phyloP scores from a whole-genome alignment of 2,888 invertebrate genomes.

The Agonopterix arenella region DNA sequence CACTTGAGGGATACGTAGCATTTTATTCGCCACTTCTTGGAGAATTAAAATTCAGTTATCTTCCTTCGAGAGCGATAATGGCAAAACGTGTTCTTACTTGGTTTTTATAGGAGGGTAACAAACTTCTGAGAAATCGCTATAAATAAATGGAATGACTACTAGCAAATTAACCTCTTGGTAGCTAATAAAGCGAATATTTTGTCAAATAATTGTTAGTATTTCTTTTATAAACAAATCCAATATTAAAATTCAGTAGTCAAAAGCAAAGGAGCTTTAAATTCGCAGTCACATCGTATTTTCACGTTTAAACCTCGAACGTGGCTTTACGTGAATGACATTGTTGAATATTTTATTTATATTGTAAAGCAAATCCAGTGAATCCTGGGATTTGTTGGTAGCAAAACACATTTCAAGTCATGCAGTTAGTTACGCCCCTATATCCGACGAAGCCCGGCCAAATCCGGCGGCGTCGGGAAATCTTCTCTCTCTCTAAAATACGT shows the following conservation, averaged over 20 bases:
- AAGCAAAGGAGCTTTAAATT: not conserved
- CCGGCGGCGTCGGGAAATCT: conserved; percentile 40
- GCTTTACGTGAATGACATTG: conserved; percentile 16
- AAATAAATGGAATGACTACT: too few relatives aligned
- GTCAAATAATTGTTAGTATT: not conserved
- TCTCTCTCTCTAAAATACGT: conserved; percentile 44
- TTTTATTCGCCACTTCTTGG: conserved; percentile 26
- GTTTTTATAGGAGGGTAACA: not conserved
- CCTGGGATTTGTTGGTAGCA: conserved; percentile 49
- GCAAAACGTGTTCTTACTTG: not conserved
- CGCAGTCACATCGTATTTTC: conserved; percentile 11
- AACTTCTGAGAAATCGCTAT: not conserved
- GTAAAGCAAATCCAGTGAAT: conserved; percentile 37
- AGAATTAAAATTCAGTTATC: conserved; percentile 10
- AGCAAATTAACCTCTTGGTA: too few relatives aligned
- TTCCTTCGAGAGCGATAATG: not conserved
- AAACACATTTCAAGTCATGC: conserved; percentile 54
- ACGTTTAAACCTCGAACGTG: conserved; percentile 8
- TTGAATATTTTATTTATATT: conserved; percentile 17
- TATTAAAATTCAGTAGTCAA: not conserved
- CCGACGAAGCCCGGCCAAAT: conserved; percentile 43
- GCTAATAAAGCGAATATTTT: too few relatives aligned
- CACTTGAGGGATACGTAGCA: conserved; percentile 42
- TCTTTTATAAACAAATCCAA: not conserved
- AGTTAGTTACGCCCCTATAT: conserved; percentile 55